Base-by-base conservation (phyloP, 2,888 invertebrate genomes). In the Syritta pipiens region DNA sequence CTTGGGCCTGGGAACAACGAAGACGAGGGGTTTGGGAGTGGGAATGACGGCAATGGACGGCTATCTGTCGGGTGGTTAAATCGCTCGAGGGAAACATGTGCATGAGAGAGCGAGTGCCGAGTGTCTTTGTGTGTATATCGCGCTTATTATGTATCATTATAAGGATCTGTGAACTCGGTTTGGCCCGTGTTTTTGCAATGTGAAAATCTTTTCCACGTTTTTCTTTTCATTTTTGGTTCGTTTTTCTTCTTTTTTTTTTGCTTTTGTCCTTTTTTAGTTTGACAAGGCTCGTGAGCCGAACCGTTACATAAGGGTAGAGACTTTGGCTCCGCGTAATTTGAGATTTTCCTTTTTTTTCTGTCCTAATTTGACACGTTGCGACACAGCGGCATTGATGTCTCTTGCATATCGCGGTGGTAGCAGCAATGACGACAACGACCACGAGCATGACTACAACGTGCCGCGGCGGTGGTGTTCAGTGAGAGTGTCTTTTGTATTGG, bases 341-440 rank as follows among this genome's bases (percentile, higher is more conserved):
- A 79, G 79, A 79, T 68, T 68, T 79, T 67, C 74, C n/a, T n/a
- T n/a, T n/a, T n/a, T 62, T 62, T 79, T 83, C 82, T 84, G 83
- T 84, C 85, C 84, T 85, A 85, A 86, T 86, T 86, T 85, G 85
- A 84, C 86, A 87, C 85, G 86, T 86, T 84, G 81, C 84, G 84
- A 86, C 83, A n/a, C n/a, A 83, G 82, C 55, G 72, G 28, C 49
- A 55, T 68, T 74, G 57, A 74, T 46, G 79, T 62, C 67, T 79
- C 74, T n/a, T n/a, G 20, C 20, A 57, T 79, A 68, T 79, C 74
- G 67, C 74, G n/a, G n/a, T n/a, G n/a, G n/a, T n/a, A n/a, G n/a
- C n/a, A n/a, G n/a, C n/a, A n/a, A n/a, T n/a, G n/a, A n/a, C n/a
- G n/a, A n/a, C n/a, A n/a, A n/a, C n/a, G n/a, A n/a, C n/a, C n/a